Percentiles rank a stretch among this genome's conserved stretches.
phyloP scores from a whole-genome alignment of 2,888 invertebrate genomes.

The Apodemia hepburni region DNA sequence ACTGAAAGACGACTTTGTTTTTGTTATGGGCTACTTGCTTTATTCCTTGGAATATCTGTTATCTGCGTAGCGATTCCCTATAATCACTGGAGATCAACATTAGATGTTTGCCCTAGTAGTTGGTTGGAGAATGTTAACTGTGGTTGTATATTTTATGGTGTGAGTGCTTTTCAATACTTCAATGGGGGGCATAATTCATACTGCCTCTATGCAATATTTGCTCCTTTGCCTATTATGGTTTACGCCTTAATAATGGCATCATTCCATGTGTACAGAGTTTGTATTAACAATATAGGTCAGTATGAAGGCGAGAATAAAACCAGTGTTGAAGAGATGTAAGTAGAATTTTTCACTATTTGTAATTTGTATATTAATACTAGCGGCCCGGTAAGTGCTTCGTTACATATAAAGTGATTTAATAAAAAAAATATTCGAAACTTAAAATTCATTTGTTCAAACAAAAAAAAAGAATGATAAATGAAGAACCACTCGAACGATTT shows the following conservation, averaged over 20 bases:
- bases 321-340: conserved; percentile 73
- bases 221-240: conserved; percentile 82
- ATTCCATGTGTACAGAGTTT: conserved; percentile 85
- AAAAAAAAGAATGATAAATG: too few relatives aligned
- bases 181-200: conserved; percentile 83
- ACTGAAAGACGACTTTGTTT: conserved; percentile 61
- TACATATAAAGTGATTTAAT: too few relatives aligned
- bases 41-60: conserved; percentile 51
- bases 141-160: conserved; percentile 84
- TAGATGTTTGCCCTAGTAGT: conserved; percentile 82
- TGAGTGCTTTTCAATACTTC: conserved; percentile 81
- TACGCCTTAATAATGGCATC: conserved; percentile 82
- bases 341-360: conserved; percentile 24
- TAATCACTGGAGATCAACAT: conserved; percentile 84
- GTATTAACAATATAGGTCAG: conserved; percentile 78
- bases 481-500: too few relatives aligned
- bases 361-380: too few relatives aligned
- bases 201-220: conserved; percentile 85
- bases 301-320: conserved; percentile 71
- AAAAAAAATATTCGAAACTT: too few relatives aligned
- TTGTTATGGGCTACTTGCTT: conserved; percentile 53
- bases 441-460: too few relatives aligned
- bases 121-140: conserved; percentile 81
- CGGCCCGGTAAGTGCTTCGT: too few relatives aligned
- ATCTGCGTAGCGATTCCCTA: conserved; percentile 82